These are phyloP conservation scores for Lasius platythorax DNA, from an alignment of 2,888 invertebrate genomes.

Conservation along the genomic window DNA sequence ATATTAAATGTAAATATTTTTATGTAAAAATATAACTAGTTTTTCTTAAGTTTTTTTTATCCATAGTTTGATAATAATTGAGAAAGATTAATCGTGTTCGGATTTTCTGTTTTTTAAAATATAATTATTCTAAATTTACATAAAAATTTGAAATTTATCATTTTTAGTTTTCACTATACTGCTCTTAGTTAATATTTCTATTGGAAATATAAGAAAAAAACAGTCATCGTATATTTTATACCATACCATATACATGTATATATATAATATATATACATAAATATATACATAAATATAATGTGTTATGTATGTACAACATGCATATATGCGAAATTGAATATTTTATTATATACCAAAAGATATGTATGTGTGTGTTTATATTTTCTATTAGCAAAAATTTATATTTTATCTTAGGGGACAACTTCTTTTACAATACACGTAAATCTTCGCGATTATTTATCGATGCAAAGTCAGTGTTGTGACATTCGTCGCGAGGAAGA, in stretches of 20 bases:
- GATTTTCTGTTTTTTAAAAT: background rate
- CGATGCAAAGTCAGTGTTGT: constrained; percentile 20
- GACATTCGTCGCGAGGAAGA: constrained; percentile 37
- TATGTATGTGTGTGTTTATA: background rate
- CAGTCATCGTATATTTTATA: background rate
- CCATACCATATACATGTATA: too few species aligned
- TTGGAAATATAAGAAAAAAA: background rate
- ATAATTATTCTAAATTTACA: background rate
- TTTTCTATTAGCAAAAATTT: background rate
- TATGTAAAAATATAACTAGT: background rate
- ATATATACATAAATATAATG: too few species aligned
- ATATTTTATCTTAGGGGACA: background rate
- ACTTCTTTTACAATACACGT: background rate
- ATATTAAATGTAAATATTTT: background rate
- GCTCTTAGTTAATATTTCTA: background rate
- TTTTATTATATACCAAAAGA: background rate
- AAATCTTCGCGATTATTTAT: constrained; percentile 17
- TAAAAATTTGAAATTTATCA: background rate
- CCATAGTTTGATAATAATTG: background rate
- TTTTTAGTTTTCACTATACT: background rate
- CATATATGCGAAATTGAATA: background rate
- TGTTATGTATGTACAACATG: too few species aligned
- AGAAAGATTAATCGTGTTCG: background rate
- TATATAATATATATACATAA: too few species aligned
- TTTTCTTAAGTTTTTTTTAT: background rate